Evolutionary conservation across 1,140 invertebrate genomes (phyloP), one percentile per base, ranked within the genome.

Genomic region (Drosophila willistoni): DNA sequence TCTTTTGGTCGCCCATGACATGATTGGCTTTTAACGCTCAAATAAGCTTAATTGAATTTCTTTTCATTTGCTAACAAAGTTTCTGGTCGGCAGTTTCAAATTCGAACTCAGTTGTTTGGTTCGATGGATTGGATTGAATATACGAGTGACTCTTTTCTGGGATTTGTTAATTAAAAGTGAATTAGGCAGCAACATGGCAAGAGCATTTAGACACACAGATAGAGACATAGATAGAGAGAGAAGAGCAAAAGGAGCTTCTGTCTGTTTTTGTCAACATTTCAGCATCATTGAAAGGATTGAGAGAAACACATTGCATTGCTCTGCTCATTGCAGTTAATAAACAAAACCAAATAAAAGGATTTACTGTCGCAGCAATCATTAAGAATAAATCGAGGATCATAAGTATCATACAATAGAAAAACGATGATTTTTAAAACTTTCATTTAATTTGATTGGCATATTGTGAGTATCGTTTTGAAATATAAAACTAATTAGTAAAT

Each of bases 21-120:
- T 86, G 90, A 91, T 91, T 91, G 90, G 90, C 90, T 91, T 91
- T 91, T 91, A 91, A 91, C 90, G 90, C 90, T 91, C 90, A 91
- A 91, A 91, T 91, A 91, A 91, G 90, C 90, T 89, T 91, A 91
- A 91, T 91, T 91, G 83, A 91, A 91, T 91, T 91, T 91, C 89
- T 84, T 90, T 90, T 80, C 79, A 78, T 82, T 84, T 79, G 79
- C 76, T 80, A 87, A 87, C 83, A 87, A 80, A 82, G 86, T 90
- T 90, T 87, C 73, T 73, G 54, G 36, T 71, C 57, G 62, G 55
- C 54, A 41, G 44, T 51, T 51, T 51, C 44, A 19, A 51, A 51
- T 51, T 51, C 44, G 12, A 51, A 51, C 44, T 51, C 44, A 22
- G 44, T 51, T 36, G 10, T 68, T 41, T 41, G 36, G 36, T 39